Evolutionary conservation across 1,140 invertebrate species (phyloP).

Genomic region (Bombus vancouverensis): DNA sequence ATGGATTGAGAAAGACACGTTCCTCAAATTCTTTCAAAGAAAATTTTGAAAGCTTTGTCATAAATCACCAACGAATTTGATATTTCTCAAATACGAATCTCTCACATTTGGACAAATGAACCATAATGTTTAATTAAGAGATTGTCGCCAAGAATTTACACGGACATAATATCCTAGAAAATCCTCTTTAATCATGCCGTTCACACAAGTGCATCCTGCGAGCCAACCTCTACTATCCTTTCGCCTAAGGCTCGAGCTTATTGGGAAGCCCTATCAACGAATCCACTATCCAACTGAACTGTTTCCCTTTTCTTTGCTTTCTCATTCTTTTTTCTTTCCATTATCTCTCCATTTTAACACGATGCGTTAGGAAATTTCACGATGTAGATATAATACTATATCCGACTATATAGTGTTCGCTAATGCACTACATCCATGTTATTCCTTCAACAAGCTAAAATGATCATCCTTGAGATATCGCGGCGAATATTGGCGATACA

Average conservation of each 20-base stretch:
- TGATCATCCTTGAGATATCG: not conserved
- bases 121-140: not conserved
- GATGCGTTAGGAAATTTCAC: not conserved
- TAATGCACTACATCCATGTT: not conserved
- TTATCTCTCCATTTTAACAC: not conserved
- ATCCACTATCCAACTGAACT: not conserved
- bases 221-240: not conserved
- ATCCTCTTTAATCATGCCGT: not conserved
- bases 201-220: not conserved
- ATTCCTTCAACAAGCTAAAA: not conserved
- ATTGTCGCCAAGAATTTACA: not conserved
- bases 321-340: not conserved
- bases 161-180: not conserved
- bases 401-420: not conserved
- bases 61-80: not conserved
- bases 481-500: slow-evolving; percentile 16
- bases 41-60: not conserved
- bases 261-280: not conserved
- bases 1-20: too few species aligned
- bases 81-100: not conserved
- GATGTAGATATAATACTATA: not conserved
- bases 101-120: not conserved
- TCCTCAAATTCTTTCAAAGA: too few species aligned
- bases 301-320: too few species aligned
- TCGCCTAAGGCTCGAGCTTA: not conserved